Percentiles rank a stretch among this genome's conserved stretches.
Conservation (phyloP, 2,113 vertebrate species). For the Chloropsis hardwickii region DNA sequence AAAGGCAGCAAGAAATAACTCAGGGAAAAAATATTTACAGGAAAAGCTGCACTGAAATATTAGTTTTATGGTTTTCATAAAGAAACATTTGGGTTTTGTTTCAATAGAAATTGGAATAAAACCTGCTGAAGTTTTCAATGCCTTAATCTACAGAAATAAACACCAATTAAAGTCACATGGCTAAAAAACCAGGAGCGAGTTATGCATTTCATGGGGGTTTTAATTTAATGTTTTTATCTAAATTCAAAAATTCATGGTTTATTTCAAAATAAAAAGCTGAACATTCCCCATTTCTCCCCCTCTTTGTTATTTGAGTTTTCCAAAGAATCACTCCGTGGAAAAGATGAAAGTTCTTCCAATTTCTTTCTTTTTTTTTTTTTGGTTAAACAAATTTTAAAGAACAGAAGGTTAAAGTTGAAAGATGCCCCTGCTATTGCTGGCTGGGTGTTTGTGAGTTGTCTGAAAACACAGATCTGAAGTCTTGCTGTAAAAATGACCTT, state of each 20-base stretch:
- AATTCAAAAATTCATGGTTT: background rate
- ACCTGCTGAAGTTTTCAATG: background rate
- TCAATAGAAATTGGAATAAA: background rate
- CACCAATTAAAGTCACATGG: background rate
- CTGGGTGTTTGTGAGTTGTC: background rate
- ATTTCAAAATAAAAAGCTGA: background rate
- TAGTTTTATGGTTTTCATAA: background rate
- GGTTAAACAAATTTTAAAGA: constrained; percentile 24
- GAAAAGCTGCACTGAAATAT: background rate
- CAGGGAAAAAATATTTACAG: background rate
- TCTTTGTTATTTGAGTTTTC: background rate
- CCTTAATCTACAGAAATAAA: background rate
- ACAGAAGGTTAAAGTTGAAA: constrained; percentile 69
- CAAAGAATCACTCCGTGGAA: constrained; percentile 43
- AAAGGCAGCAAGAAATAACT: background rate
- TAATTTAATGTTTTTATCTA: background rate
- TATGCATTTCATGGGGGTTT: background rate
- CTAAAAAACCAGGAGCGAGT: background rate
- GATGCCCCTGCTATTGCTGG: constrained; percentile 62
- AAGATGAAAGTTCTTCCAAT: constrained; percentile 28
- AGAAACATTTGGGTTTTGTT: background rate
- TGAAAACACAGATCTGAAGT: background rate
- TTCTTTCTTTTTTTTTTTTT: background rate
- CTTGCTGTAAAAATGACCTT: background rate
- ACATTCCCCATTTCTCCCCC: background rate